Percentiles rank a stretch among this genome's conserved stretches.
These are phyloP conservation scores for Caenorhabditis tropicalis DNA, from an alignment of 1,140 invertebrate species.

Conservation along the genomic window DNA sequence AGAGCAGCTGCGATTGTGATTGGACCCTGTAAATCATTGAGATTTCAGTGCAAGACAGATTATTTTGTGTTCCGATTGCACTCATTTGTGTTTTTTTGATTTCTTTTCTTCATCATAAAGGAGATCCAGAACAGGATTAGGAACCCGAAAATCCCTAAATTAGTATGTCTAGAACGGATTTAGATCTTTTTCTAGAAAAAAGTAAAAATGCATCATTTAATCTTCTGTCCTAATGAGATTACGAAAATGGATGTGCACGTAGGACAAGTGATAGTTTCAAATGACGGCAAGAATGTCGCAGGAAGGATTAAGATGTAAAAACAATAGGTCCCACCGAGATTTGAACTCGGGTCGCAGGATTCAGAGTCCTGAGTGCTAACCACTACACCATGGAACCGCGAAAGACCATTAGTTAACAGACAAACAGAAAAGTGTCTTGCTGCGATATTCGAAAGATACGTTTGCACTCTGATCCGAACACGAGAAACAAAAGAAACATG, in stretches of 20 bases:
- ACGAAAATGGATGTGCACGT: not conserved
- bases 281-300: too few relatives aligned
- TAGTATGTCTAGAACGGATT: not conserved
- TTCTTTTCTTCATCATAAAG: too few relatives aligned
- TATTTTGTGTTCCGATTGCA: too few relatives aligned
- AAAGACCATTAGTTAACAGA: too few relatives aligned
- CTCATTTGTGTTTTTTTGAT: too few relatives aligned
- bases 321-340: slow-evolving; percentile 16
- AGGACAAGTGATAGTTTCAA: too few relatives aligned
- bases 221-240: not conserved
- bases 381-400: slow-evolving; percentile 34
- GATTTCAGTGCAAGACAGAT: too few relatives aligned
- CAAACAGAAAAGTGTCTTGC: not conserved
- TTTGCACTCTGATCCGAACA: too few relatives aligned
- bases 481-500: too few relatives aligned
- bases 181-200: not conserved
- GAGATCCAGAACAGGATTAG: too few relatives aligned
- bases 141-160: not conserved
- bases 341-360: slow-evolving; percentile 40
- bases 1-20: not conserved
- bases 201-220: too few relatives aligned
- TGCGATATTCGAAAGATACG: too few relatives aligned
- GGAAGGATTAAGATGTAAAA: not conserved
- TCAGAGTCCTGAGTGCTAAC: slow-evolving; percentile 29
- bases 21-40: not conserved